Evolutionary conservation across 1,140 invertebrate genomes (phyloP).

Genomic region (Cydia strobilella): DNA sequence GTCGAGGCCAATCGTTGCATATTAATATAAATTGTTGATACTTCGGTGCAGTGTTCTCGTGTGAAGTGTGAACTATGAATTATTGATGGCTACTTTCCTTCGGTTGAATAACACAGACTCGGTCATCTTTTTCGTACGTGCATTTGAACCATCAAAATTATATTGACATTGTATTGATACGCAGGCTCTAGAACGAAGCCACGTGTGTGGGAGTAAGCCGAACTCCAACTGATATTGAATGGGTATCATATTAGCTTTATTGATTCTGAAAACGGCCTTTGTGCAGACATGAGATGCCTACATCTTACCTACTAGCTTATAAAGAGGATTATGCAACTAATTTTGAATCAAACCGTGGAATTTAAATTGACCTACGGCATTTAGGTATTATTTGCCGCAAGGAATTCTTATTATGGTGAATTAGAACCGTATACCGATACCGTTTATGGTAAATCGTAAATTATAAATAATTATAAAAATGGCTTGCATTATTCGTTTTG

Average conservation of each 20-base stretch:
- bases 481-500: too few species aligned
- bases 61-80: conserved; percentile 31
- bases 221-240: too few species aligned
- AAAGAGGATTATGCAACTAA: not conserved
- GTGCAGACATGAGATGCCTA: not conserved
- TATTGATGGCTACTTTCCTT: conserved; percentile 30
- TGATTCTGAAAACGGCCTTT: not conserved
- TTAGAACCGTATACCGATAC: too few species aligned
- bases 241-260: not conserved
- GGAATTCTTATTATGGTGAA: not conserved
- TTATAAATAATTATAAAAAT: too few species aligned
- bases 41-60: not conserved
- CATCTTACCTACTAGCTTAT: not conserved
- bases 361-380: conserved; percentile 11
- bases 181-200: not conserved
- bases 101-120: conserved; percentile 14
- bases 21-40: conserved; percentile 3
- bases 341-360: not conserved
- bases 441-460: too few species aligned
- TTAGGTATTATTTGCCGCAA: not conserved
- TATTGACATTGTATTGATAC: not conserved
- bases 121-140: not conserved
- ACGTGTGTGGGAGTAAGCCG: not conserved
- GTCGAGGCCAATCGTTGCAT: conserved; percentile 6
- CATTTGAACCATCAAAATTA: not conserved